These are phyloP conservation scores for Aphelinus atriplicis DNA, from an alignment of 1,140 invertebrate species.

Conservation along the genomic window DNA sequence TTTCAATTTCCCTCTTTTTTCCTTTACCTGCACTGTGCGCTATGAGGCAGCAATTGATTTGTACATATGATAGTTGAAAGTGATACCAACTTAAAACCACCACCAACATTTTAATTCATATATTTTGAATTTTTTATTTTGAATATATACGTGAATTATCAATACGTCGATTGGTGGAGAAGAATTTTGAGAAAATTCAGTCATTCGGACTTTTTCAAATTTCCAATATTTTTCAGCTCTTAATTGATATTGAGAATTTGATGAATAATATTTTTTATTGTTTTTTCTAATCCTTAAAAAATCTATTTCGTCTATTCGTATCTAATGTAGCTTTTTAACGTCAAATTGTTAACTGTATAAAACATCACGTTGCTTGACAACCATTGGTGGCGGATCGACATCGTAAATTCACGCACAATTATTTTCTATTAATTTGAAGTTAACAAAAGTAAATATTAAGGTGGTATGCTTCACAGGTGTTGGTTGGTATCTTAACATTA, in stretches of 20 bases:
- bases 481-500: conserved; percentile 61
- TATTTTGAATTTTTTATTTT: not conserved
- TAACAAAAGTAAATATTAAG: conserved; percentile 34
- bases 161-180: conserved; percentile 24
- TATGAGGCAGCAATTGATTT: conserved; percentile 56
- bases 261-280: not conserved
- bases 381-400: not conserved
- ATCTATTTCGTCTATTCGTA: not conserved
- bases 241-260: not conserved
- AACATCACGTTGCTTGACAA: not conserved
- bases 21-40: conserved; percentile 55
- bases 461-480: conserved; percentile 56
- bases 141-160: conserved; percentile 12
- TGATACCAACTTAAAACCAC: conserved; percentile 62
- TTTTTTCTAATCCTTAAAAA: conserved; percentile 8
- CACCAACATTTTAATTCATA: conserved; percentile 46
- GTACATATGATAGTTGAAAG: conserved; percentile 53
- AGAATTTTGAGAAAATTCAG: no score
- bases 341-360: not conserved
- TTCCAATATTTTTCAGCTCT: not conserved
- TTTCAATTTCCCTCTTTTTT: conserved; percentile 26
- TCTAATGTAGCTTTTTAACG: not conserved
- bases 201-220: not conserved
- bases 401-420: not conserved
- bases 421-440: conserved; percentile 4